A percentile compares a stretch with the other conserved stretches of the same genome.
phyloP scores from a whole-genome alignment of 2,888 invertebrate genomes.

The Noctuana brunneofusca region DNA sequence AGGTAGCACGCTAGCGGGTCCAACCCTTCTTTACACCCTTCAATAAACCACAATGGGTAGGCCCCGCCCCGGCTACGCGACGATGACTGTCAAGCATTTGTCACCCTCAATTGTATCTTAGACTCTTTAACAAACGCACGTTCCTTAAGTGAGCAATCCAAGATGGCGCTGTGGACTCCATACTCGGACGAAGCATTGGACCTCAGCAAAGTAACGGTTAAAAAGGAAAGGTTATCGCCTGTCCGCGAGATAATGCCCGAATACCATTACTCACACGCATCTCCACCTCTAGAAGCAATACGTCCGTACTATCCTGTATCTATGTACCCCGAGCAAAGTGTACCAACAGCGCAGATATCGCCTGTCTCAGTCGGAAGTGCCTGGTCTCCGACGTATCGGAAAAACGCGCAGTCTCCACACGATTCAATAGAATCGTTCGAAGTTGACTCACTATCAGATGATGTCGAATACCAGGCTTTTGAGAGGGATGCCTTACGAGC shows the following conservation, averaged over 20 bases:
- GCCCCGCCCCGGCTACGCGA: conserved; percentile 40
- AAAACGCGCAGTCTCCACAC: conserved; percentile 68
- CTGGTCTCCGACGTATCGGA: conserved; percentile 46
- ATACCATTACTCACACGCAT: conserved; percentile 39
- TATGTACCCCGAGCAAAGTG: conserved; percentile 43
- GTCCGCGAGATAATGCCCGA: conserved; percentile 36
- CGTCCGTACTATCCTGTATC: conserved; percentile 43
- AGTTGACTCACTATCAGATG: conserved; percentile 64
- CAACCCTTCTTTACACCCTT: conserved; percentile 35
- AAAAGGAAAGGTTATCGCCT: conserved; percentile 42
- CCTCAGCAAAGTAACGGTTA: conserved; percentile 53
- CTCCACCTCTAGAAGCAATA: conserved; percentile 40
- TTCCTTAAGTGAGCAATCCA: conserved; percentile 19
- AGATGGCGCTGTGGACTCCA: conserved; percentile 71
- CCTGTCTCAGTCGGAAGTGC: conserved; percentile 53
- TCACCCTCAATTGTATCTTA: conserved; percentile 30
- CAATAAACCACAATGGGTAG: conserved; percentile 26
- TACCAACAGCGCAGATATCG: conserved; percentile 54
- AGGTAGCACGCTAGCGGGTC: conserved; percentile 39
- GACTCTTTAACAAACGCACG: conserved; percentile 29
- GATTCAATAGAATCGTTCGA: conserved; percentile 64
- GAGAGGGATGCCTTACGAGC: conserved; percentile 86
- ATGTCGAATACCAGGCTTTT: conserved; percentile 86
- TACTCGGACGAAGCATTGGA: conserved; percentile 67
- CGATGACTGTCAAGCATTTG: conserved; percentile 32